Evolutionary conservation across 1,140 invertebrate species (phyloP).

Genomic region (Drosophila nigromelanica): DNA sequence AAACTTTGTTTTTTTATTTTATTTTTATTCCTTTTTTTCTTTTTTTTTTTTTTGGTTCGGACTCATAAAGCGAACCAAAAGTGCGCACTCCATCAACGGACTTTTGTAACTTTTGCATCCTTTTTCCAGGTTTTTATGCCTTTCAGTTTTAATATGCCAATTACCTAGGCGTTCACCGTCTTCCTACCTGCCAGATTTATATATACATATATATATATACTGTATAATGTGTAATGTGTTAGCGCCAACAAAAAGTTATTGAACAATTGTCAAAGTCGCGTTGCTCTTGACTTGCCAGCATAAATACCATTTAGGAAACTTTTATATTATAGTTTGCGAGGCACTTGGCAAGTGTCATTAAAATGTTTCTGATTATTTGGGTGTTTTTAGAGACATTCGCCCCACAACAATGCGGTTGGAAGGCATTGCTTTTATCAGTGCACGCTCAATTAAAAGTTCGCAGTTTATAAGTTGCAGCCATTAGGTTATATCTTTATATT

Average conservation of each 20-base stretch:
- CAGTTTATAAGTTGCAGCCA: constrained; percentile 4
- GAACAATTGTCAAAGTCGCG: constrained; percentile 67
- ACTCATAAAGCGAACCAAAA: constrained; percentile 22
- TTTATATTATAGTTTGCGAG: constrained; percentile 62
- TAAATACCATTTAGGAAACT: constrained; percentile 68
- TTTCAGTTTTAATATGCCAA: constrained; percentile 29
- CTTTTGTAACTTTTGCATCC: constrained; percentile 41
- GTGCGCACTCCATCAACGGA: constrained; percentile 6
- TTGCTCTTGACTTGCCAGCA: constrained; percentile 31
- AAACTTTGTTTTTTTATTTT: no score
- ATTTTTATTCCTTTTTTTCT: no score
- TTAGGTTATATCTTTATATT: neutral
- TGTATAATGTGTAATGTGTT: neutral
- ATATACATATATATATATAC: neutral
- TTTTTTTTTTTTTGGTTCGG: constrained; percentile 11
- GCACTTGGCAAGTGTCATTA: constrained; percentile 56
- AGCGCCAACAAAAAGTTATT: constrained; percentile 68
- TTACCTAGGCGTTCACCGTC: constrained; percentile 32
- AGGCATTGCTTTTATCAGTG: constrained; percentile 18
- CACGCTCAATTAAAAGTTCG: constrained; percentile 55
- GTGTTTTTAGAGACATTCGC: constrained; percentile 1
- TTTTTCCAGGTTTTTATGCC: constrained; percentile 31
- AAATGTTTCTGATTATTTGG: constrained; percentile 45
- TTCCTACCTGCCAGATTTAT: neutral
- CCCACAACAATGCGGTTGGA: constrained; percentile 10